Base-by-base conservation (phyloP, 2,888 invertebrate species). In the Drosophila falleni region DNA sequence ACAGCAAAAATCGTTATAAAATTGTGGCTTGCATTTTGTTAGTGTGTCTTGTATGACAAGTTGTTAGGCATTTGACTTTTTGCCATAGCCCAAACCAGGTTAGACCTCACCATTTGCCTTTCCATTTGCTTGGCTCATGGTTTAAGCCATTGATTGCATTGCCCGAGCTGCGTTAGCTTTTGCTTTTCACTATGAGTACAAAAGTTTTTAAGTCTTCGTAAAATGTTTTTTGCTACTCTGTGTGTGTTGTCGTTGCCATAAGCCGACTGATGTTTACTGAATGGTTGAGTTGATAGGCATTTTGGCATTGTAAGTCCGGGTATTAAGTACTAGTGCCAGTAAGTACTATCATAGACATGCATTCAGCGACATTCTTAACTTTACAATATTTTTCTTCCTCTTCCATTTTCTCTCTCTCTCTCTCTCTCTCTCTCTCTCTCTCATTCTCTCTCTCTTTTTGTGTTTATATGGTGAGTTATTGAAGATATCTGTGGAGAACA, bases 91-190 rank as follows among this genome's bases (percentile, higher is more conserved):
- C 51, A 47, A 37, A 55, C 61, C 55, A 53, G 37, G 41, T 44
- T 23, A 29, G 4, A 37, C 60, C 15, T 41, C 10, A 26, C 44
- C 31, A 16, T 46, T 16, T 26, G 26, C 19, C 51, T 44, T 26
- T 15, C 15, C 51, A 37, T 19, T 50, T 56, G 41, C 16, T 33
- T 61, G 58, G 56, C 59, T 78, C 53, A 71, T 71, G 74, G 74
- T 78, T 80, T 87, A 85, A 88, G 88, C 86, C 88, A 84, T 84
- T 84, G 83, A 84, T 84, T 85, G 83, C 88, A 88, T 88, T 80
- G 82, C 33, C 69, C 50, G 64, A 71, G 70, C 83, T 59, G 58
- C 83, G 67, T 75, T 82, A 70, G 62, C 74, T 81, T 87, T 80
- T 68, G 81, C 62, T 62, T 67, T 75, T 39, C 23, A 23, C 1